Conservation (phyloP, 2,888 invertebrate genomes). For the Hanleya hanleyi region DNA sequence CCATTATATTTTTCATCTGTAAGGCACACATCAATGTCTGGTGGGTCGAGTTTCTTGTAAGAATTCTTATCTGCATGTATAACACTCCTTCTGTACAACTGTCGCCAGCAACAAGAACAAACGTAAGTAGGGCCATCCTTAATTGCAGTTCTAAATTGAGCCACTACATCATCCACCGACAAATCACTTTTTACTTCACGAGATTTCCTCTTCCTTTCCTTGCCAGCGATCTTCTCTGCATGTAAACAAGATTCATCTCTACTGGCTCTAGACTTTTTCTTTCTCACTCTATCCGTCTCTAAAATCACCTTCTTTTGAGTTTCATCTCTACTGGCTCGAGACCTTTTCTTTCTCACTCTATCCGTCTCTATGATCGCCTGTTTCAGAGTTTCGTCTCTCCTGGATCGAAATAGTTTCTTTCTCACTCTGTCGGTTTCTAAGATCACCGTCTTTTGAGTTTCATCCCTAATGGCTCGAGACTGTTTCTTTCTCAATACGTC, state of each 20-base stretch:
- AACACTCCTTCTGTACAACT: neutral
- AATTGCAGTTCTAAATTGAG: neutral
- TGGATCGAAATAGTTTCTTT: neutral
- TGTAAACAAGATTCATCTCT: neutral
- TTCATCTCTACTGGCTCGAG: neutral
- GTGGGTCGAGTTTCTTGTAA: neutral
- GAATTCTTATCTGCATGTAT: neutral
- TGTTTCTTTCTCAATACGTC: neutral
- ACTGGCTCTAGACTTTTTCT: neutral
- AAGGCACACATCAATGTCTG: neutral
- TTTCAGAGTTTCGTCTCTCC: neutral
- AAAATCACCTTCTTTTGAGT: neutral
- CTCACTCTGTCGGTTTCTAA: neutral
- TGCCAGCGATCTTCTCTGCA: neutral
- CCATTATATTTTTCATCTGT: neutral
- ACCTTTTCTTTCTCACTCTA: neutral
- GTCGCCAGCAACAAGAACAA: neutral
- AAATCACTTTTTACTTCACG: neutral
- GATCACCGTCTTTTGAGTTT: neutral
- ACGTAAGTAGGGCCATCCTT: conserved; percentile 1
- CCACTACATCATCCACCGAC: neutral
- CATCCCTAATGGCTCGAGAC: neutral
- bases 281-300: neutral
- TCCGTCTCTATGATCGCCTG: neutral
- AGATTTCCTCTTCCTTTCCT: neutral